Conservation (phyloP, 2,113 vertebrate species). For the Calyptomena viridis region DNA sequence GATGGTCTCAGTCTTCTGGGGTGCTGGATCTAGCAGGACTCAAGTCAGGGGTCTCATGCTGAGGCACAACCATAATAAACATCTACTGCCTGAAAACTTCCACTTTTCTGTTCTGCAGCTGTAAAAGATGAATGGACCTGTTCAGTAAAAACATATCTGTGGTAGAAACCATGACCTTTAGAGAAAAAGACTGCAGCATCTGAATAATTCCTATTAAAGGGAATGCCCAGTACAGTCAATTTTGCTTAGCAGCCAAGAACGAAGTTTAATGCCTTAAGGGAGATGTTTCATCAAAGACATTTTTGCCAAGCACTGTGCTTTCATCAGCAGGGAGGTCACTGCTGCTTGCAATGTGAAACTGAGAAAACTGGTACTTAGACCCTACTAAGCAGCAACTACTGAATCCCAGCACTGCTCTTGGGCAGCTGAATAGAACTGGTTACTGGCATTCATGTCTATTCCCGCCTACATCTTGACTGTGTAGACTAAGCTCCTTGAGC, state of each 20-base stretch:
- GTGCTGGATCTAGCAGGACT: background rate
- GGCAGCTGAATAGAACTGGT: background rate
- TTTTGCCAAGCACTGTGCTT: background rate
- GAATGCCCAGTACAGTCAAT: background rate
- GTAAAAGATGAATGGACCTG: background rate
- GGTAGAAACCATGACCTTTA: background rate
- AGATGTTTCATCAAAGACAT: background rate
- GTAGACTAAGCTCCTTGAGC: background rate
- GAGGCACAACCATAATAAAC: background rate
- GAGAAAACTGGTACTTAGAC: background rate
- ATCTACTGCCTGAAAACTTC: background rate
- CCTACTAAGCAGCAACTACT: background rate
- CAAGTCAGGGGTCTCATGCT: fast-evolving
- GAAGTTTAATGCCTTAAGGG: background rate
- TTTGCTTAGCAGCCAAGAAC: background rate
- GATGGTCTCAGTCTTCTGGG: background rate
- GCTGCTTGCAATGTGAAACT: background rate
- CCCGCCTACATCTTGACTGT: background rate
- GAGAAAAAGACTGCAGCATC: background rate
- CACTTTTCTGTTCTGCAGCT: background rate
- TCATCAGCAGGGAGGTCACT: background rate
- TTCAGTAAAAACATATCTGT: background rate
- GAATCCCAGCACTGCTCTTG: background rate
- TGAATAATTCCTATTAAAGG: background rate
- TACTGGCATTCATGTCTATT: background rate